These are phyloP conservation scores for Okamejei kenojei DNA, from an alignment of 2,797 vertebrate genomes.

Conservation along the genomic window DNA sequence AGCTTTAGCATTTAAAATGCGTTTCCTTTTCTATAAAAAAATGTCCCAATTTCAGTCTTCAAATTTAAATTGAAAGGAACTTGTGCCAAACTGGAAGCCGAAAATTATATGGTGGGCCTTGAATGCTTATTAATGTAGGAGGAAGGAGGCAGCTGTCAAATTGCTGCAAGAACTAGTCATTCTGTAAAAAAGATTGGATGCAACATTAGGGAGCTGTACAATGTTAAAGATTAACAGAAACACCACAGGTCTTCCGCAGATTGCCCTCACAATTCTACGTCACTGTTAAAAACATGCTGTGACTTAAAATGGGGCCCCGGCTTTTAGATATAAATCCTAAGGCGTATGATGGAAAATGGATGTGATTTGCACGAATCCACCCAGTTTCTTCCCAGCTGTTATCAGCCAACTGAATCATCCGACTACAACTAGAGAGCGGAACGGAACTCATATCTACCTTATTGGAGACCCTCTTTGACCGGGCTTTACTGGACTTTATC, in stretches of 20 bases:
- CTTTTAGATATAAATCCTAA: background rate
- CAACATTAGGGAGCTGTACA: background rate
- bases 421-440: too few species aligned
- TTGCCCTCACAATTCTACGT: too few species aligned
- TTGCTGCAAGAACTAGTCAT: background rate
- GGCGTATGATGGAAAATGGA: background rate
- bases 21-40: background rate
- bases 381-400: background rate
- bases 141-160: background rate
- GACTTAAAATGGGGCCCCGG: background rate
- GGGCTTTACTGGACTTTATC: too few species aligned
- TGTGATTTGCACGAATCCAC: background rate
- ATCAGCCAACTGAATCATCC: too few species aligned
- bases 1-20: background rate
- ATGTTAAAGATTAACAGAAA: background rate
- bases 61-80: background rate
- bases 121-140: background rate
- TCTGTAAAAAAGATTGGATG: background rate
- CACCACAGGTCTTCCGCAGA: background rate
- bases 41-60: background rate
- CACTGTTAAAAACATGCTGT: background rate
- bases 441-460: too few species aligned
- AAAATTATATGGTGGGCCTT: constrained; percentile 13
- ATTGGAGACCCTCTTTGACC: too few species aligned
- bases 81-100: background rate